phyloP scores from a whole-genome alignment of 2,888 invertebrate species.

The Drosophila formosana region DNA sequence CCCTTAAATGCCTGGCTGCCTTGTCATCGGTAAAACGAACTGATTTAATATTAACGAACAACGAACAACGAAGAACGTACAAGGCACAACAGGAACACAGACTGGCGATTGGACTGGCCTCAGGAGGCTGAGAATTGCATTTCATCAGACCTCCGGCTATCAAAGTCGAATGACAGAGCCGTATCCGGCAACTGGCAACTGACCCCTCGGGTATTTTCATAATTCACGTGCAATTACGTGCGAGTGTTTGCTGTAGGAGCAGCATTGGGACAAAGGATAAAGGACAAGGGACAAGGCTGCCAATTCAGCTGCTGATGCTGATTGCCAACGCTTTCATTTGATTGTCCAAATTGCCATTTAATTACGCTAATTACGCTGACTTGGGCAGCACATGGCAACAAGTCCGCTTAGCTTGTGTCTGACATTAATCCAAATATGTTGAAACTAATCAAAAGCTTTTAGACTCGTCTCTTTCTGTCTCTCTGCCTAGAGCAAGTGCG shows the following conservation, averaged over 20 bases:
- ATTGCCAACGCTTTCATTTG: conserved; percentile 29
- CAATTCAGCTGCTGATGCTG: neutral
- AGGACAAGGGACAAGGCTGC: neutral
- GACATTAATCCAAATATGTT: conserved; percentile 7
- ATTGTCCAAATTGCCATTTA: conserved; percentile 44
- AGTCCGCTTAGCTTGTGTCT: conserved; percentile 7
- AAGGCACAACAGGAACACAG: neutral
- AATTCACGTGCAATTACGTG: conserved; percentile 60
- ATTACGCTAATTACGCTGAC: conserved; percentile 37
- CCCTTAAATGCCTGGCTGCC: conserved; percentile 30
- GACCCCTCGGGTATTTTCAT: conserved; percentile 48
- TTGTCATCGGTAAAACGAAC: conserved; percentile 41
- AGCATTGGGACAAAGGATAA: neutral
- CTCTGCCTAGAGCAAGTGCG: neutral
- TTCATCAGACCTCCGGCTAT: conserved; percentile 41
- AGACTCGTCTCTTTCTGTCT: neutral
- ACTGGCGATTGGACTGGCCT: conserved; percentile 1
- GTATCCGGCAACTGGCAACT: conserved; percentile 28
- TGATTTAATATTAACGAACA: conserved; percentile 65
- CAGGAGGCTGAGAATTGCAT: conserved; percentile 37
- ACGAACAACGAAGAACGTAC: neutral
- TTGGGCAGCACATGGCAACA: conserved; percentile 6
- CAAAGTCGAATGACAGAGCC: conserved; percentile 22
- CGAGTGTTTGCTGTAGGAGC: conserved; percentile 6
- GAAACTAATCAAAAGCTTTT: conserved; percentile 19